Base-by-base conservation (phyloP, 1,140 invertebrate species). In the Trichoplusia ni region DNA sequence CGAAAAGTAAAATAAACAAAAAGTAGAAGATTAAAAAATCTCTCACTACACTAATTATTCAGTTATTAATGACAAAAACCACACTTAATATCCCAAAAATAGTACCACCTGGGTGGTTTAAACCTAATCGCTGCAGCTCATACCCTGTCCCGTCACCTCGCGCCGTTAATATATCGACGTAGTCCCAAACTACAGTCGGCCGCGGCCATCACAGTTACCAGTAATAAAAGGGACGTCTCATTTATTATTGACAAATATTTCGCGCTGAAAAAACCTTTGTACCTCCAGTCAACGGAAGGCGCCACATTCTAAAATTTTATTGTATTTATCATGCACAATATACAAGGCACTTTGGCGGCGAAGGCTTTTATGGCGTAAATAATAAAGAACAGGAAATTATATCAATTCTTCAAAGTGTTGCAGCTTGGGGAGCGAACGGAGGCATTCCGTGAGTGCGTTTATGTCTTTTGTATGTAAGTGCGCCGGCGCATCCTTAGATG, bases 221-320 rank as follows among this genome's bases (percentile, higher is more conserved):
- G 74, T 77, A 82, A 87, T 90, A 87, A 88, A 88, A 88, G 77
- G 81, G 77, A 90, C 82, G 82, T 86, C 84, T 90, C 83, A 88
- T 87, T 90, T 90, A 88, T 89, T 89, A 85, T 86, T 90, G 81
- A 90, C 84, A 90, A 87, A 90, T 87, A 87, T 90, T 88, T 88
- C 82, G 81, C 84, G 71, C 67, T 68, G 65, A 83, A 84, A 81
- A 81, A 79, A 79, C 67, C 44, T 77, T 77, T 54, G 33, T 65
- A 67, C 54, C 31, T 58, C n/a, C n/a, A n/a, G n/a, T n/a, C 79
- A 86, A 88, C 84, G 84, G 86, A 88, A 89, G 86, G 86, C 85
- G 84, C 85, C 86, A 82, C 73, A 62, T 81, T 60, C 69, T 64
- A 46, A 60, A n/a, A 78, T 81, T 84, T 84, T 81, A 85, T 82